These are phyloP conservation scores for Bhutanitis thaidina DNA, from an alignment of 2,888 invertebrate genomes.

Conservation along the genomic window DNA sequence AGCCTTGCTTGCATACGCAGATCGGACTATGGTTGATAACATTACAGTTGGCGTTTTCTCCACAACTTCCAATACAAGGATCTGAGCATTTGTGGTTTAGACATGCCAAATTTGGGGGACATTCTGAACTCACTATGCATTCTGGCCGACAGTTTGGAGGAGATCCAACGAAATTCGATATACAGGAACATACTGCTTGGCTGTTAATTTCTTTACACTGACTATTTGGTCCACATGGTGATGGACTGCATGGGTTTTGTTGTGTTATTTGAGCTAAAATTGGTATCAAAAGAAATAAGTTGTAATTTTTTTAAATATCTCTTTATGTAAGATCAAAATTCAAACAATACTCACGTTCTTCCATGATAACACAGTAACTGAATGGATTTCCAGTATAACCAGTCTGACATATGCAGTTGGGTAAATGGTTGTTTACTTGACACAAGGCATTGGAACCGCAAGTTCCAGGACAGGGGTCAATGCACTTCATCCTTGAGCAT, in stretches of 20 bases:
- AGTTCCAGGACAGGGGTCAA: conserved; percentile 88
- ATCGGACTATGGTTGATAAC: conserved; percentile 86
- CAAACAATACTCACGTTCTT: conserved; percentile 60
- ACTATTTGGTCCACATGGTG: conserved; percentile 88
- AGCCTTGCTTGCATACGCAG: conserved; percentile 85
- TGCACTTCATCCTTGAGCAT: conserved; percentile 86
- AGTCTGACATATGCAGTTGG: conserved; percentile 84
- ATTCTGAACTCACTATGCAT: conserved; percentile 85
- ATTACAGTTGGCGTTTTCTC: conserved; percentile 81
- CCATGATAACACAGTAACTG: conserved; percentile 73
- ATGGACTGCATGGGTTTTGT: conserved; percentile 62
- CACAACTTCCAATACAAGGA: conserved; percentile 83
- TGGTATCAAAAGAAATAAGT: not conserved
- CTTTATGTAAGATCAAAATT: not conserved
- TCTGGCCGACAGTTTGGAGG: conserved; percentile 87
- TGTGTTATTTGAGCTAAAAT: conserved; percentile 53
- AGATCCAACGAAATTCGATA: conserved; percentile 81
- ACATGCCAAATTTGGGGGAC: conserved; percentile 82
- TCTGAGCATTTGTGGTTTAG: conserved; percentile 85
- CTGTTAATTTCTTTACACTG: conserved; percentile 86
- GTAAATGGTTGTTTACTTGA: conserved; percentile 86
- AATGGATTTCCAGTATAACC: conserved; percentile 86
- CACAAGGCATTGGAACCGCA: conserved; percentile 88
- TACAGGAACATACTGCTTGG: conserved; percentile 86
- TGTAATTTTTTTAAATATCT: too few species aligned